Percentiles rank a stretch among this genome's conserved stretches.
These are phyloP conservation scores for Herpetotheres cachinnans DNA, from an alignment of 2,113 vertebrate genomes.

Conservation along the genomic window DNA sequence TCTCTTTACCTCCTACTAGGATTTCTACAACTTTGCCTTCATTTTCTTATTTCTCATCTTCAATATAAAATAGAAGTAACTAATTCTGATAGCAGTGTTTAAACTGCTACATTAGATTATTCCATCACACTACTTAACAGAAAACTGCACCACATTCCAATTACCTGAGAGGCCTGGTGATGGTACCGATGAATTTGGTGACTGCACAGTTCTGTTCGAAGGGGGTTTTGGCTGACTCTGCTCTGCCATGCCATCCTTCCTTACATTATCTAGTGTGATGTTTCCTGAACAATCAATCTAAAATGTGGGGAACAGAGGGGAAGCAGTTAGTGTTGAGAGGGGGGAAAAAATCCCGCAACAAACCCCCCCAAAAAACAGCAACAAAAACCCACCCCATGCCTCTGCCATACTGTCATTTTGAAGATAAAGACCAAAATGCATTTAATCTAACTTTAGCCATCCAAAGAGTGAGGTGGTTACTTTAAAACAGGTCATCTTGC, in stretches of 20 bases:
- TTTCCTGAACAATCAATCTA: constrained; percentile 82
- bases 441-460: background rate
- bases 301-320: background rate
- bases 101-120: background rate
- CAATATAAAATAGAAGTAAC: background rate
- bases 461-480: background rate
- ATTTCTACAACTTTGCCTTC: background rate
- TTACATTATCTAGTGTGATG: constrained; percentile 73
- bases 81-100: background rate
- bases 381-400: background rate
- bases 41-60: background rate
- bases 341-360: background rate
- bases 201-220: constrained; percentile 77
- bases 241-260: constrained; percentile 66
- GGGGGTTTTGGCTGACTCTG: constrained; percentile 70
- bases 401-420: background rate
- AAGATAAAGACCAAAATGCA: background rate
- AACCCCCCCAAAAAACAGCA: fast-evolving
- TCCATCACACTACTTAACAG: background rate
- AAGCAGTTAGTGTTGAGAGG: background rate
- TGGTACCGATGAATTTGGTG: constrained; percentile 81
- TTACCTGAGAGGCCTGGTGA: constrained; percentile 79
- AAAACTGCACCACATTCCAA: background rate
- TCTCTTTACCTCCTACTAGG: background rate
- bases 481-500: background rate